Evolutionary conservation across 2,888 invertebrate genomes (phyloP).

Genomic region (Aproaerema taeniolella): DNA sequence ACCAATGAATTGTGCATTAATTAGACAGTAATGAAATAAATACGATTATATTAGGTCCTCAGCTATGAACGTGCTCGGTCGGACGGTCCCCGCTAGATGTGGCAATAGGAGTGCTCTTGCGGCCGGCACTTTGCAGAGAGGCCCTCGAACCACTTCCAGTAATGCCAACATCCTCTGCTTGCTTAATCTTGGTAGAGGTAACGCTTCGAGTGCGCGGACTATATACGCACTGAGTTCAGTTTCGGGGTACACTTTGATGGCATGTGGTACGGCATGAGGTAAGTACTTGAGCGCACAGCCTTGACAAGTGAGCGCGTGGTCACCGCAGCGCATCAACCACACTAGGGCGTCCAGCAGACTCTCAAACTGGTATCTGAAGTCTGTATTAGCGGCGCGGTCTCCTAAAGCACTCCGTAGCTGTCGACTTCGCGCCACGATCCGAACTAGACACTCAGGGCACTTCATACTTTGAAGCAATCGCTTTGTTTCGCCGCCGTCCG

Average conservation of each 20-base stretch:
- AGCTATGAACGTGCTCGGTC: too few relatives aligned
- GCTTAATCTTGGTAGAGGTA: constrained; percentile 88
- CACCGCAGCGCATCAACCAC: constrained; percentile 83
- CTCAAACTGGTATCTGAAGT: constrained; percentile 80
- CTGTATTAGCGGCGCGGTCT: constrained; percentile 69
- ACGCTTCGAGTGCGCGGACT: constrained; percentile 81
- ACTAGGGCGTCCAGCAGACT: constrained; percentile 86
- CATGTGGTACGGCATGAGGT: constrained; percentile 86
- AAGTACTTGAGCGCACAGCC: constrained; percentile 95
- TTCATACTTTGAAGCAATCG: constrained; percentile 91
- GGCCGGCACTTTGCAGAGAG: constrained; percentile 85
- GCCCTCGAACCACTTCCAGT: constrained; percentile 92
- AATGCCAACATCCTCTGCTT: constrained; percentile 95
- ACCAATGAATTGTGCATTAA: too few relatives aligned
- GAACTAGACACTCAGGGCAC: constrained; percentile 93
- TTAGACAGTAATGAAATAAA: too few relatives aligned
- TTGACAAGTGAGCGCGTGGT: constrained; percentile 87
- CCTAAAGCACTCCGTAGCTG: constrained; percentile 81
- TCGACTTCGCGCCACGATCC: constrained; percentile 92
- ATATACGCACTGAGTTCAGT: constrained; percentile 82
- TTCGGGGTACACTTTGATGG: constrained; percentile 80
- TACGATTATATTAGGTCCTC: too few relatives aligned
- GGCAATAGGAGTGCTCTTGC: constrained; percentile 89
- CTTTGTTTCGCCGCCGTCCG: constrained; percentile 68
- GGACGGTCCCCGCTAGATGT: constrained; percentile 79